Percentiles rank a stretch among this genome's conserved stretches.
Evolutionary conservation across 2,888 invertebrate genomes (phyloP).

Genomic region (Hyalella azteca): DNA sequence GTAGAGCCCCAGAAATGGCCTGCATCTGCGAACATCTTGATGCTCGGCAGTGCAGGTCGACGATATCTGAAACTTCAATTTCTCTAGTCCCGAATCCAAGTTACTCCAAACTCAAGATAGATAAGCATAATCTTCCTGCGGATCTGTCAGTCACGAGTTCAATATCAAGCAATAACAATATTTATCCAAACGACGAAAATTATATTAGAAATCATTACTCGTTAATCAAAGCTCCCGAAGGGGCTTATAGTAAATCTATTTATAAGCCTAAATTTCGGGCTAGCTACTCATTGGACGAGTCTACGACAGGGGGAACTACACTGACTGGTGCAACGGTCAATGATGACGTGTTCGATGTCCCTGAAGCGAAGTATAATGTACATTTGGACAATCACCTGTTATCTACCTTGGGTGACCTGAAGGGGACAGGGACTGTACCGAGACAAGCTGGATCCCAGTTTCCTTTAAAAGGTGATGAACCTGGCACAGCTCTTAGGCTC

Average conservation of each 20-base stretch:
- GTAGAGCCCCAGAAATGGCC: not conserved
- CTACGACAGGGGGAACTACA: not conserved
- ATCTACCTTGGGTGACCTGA: not conserved
- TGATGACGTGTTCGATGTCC: not conserved
- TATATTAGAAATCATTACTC: too few relatives aligned
- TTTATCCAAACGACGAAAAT: not conserved
- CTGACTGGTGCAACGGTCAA: not conserved
- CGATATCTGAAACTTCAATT: not conserved
- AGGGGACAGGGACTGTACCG: not conserved
- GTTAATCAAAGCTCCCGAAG: too few relatives aligned
- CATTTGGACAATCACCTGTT: not conserved
- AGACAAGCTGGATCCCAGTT: not conserved
- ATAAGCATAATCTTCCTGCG: not conserved
- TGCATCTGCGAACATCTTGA: not conserved
- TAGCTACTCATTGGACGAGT: constrained; percentile 47
- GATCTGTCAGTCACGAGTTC: not conserved
- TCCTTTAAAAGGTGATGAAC: not conserved
- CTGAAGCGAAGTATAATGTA: not conserved
- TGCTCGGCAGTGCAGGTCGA: not conserved
- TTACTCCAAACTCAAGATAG: not conserved
- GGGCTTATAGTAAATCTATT: constrained; percentile 27
- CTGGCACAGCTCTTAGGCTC: not conserved
- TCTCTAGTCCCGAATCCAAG: not conserved
- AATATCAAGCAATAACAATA: constrained; percentile 10
- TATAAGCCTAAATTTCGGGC: constrained; percentile 57